These are phyloP conservation scores for Drosophila subpulchrella DNA, from an alignment of 1,140 invertebrate species.

Conservation along the genomic window DNA sequence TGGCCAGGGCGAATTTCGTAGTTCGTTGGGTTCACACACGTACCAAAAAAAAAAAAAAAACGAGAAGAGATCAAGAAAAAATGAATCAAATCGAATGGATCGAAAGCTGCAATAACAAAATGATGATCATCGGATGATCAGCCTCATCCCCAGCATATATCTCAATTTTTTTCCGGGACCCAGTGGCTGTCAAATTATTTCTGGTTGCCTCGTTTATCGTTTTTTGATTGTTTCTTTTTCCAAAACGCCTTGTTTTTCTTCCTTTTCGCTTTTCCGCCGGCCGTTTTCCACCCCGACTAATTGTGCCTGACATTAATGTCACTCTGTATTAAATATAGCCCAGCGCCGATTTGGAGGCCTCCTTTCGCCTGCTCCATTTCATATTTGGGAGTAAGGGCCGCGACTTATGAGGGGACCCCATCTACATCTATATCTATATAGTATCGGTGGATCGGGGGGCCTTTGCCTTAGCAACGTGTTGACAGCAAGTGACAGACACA, in stretches of 20 bases:
- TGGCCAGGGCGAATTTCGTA: slow-evolving; percentile 63
- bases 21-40: slow-evolving; percentile 76
- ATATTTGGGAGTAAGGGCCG: slow-evolving; percentile 64
- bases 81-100: slow-evolving; percentile 59
- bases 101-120: slow-evolving; percentile 77
- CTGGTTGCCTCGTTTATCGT: slow-evolving; percentile 68
- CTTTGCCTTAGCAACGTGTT: slow-evolving; percentile 68
- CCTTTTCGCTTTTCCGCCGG: slow-evolving; percentile 55
- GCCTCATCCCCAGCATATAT: slow-evolving; percentile 26
- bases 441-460: slow-evolving; percentile 25
- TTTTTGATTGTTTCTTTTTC: slow-evolving; percentile 75
- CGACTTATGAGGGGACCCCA: slow-evolving; percentile 14
- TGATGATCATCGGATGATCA: slow-evolving; percentile 50
- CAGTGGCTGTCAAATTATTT: slow-evolving; percentile 73
- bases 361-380: slow-evolving; percentile 66
- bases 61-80: slow-evolving; percentile 9
- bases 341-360: slow-evolving; percentile 31
- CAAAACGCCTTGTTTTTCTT: slow-evolving; percentile 31
- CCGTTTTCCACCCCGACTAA: slow-evolving; percentile 59
- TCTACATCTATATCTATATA: neutral
- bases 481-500: slow-evolving; percentile 81
- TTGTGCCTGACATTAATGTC: slow-evolving; percentile 80
- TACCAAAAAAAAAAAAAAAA: slow-evolving; percentile 57
- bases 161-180: slow-evolving; percentile 17
- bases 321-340: slow-evolving; percentile 80